Evolutionary conservation across 2,113 vertebrate genomes (phyloP), one percentile per base, ranked within the genome.

Genomic region (Parus major): DNA sequence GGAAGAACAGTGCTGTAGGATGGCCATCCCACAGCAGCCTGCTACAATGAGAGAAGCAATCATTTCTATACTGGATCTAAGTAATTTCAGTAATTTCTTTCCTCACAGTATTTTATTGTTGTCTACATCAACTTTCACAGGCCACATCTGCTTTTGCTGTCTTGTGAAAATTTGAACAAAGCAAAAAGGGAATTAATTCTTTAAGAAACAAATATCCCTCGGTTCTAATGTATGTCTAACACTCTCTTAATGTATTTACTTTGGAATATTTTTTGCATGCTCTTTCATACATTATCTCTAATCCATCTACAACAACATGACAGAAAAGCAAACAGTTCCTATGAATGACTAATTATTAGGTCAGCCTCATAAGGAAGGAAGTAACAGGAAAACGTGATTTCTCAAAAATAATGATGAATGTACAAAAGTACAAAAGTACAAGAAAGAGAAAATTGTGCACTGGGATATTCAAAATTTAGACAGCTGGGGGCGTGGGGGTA

Each of bases 1-100:
- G 82, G 94, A 94, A 92, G 95, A 95, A 57, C 88, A 94, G 90
- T 73, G 75, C 92, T 88, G 71, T 44, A 66, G 82, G 71, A 92
- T 5, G 6, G 69, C 36, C 71, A 61, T 50, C 72, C 63, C 95
- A 60, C 50, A 86, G 79, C 42, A 69, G 46, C 24, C 90, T 50
- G 36, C 36, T 72, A 29, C 59, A 56, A 65, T 11, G 31, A 72
- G 2, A 82, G 41, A 73, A 90, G 42, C 18, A 49, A 76, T 71
- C 50, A 86, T 35, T 86, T 33, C 57, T 94, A 4, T 24, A 21
- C 49, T 85, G 33, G 27, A 29, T 59, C 18, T 50, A 69, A 71
- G 61, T 29, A 55, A 59, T 57, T 53, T 21, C 61, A 68, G 39
- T 47, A 28, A 69, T 69, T 90, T 61, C 46, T 92, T 23, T 77